phyloP scores from a whole-genome alignment of 2,797 vertebrate species.

The Thunnus albacares region DNA sequence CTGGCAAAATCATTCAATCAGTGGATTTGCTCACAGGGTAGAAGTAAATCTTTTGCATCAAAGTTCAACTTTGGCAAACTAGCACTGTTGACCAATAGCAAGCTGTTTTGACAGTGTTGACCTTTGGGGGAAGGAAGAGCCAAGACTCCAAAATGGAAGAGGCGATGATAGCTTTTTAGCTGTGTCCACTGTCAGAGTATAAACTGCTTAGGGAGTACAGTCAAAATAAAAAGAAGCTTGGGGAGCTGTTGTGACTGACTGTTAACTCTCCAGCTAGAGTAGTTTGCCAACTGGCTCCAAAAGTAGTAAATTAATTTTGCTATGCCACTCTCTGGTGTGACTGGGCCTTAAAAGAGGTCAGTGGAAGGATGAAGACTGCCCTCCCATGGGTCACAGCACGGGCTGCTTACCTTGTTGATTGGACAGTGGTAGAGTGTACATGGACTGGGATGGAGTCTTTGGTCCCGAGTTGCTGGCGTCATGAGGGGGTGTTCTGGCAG shows the following conservation, averaged over 20 bases:
- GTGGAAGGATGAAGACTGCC: neutral
- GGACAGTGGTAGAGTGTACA: slow-evolving; percentile 93
- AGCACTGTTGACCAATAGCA: neutral
- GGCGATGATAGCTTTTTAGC: neutral
- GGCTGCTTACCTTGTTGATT: slow-evolving; percentile 91
- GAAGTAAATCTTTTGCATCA: slow-evolving; percentile 8
- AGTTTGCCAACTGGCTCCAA: too few species aligned
- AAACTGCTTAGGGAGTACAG: too few species aligned
- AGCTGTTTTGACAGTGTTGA: slow-evolving; percentile 6
- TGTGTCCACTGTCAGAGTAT: neutral
- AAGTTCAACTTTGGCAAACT: neutral
- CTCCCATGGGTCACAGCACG: neutral
- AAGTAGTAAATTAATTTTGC: neutral
- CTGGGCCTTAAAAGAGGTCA: neutral
- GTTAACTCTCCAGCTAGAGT: too few species aligned
- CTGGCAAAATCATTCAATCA: neutral
- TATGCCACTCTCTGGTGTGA: neutral
- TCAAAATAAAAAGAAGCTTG: too few species aligned
- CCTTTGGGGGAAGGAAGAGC: too few species aligned
- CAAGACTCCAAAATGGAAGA: neutral
- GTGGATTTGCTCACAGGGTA: neutral
- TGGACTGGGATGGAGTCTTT: slow-evolving; percentile 88
- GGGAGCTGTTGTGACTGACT: too few species aligned
- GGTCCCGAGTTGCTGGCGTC: slow-evolving; percentile 55
- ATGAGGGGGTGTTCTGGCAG: slow-evolving; percentile 75